Conservation (phyloP, 2,797 vertebrate genomes). For the Aeoliscus strigatus region DNA sequence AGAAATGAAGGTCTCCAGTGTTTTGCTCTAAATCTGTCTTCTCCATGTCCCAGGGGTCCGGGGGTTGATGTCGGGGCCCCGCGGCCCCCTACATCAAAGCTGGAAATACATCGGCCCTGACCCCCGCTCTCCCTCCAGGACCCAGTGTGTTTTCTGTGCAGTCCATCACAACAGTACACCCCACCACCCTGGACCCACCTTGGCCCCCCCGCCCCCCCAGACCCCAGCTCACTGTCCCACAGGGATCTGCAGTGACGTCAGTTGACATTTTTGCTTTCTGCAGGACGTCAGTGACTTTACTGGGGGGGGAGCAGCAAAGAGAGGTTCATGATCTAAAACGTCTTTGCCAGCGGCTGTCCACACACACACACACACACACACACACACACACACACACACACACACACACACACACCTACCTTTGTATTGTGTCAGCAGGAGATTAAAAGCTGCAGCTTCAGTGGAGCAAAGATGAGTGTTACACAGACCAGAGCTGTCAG, state of each 20-base stretch:
- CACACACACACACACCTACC: slow-evolving; percentile 24
- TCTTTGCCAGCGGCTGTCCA: slow-evolving; percentile 48
- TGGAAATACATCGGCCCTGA: slow-evolving; percentile 55
- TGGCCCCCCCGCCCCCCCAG: too few relatives aligned
- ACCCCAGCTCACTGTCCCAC: slow-evolving; percentile 36
- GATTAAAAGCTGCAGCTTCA: slow-evolving; percentile 55
- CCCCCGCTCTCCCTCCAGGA: slow-evolving; percentile 40
- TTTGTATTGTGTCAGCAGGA: slow-evolving; percentile 61
- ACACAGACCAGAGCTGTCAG: slow-evolving; percentile 20
- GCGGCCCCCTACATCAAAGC: slow-evolving; percentile 65
- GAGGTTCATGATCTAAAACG: slow-evolving; percentile 35
- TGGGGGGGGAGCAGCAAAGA: slow-evolving; percentile 28
- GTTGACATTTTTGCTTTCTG: slow-evolving; percentile 65
- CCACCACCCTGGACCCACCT: too few relatives aligned
- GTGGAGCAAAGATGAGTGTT: slow-evolving; percentile 21
- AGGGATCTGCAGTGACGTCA: slow-evolving; percentile 49
- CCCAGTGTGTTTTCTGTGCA: slow-evolving; percentile 45
- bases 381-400: slow-evolving; percentile 38
- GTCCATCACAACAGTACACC: slow-evolving; percentile 39
- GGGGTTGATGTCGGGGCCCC: slow-evolving; percentile 17
- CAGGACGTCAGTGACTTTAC: slow-evolving; percentile 50
- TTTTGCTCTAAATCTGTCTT: slow-evolving; percentile 28
- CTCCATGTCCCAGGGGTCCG: slow-evolving; percentile 34
- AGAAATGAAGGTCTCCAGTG: slow-evolving; percentile 5
- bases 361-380: slow-evolving; percentile 29